phyloP scores from a whole-genome alignment of 2,113 vertebrate genomes.

The Dromiciops gliroides region DNA sequence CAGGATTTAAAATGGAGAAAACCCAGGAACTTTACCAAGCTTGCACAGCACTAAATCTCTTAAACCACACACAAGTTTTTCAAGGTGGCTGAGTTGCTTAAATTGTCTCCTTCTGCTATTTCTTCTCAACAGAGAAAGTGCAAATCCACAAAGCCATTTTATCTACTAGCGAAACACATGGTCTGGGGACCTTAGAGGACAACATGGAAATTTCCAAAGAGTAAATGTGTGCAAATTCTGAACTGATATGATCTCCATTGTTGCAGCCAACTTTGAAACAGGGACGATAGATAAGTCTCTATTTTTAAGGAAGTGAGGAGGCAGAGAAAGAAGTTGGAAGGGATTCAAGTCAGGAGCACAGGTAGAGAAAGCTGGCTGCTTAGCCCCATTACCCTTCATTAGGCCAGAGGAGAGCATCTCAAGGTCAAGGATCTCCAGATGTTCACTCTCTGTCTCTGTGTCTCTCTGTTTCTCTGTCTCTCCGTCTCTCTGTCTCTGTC shows the following conservation, averaged over 20 bases:
- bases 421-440: background rate
- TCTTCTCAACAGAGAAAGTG: slow-evolving; percentile 7
- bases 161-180: slow-evolving; percentile 50
- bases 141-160: slow-evolving; percentile 49
- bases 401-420: background rate
- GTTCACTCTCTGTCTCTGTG: too few relatives aligned
- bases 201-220: slow-evolving; percentile 55
- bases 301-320: slow-evolving; percentile 18
- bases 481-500: too few relatives aligned
- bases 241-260: slow-evolving; percentile 42
- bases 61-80: background rate
- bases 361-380: background rate
- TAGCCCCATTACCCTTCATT: background rate
- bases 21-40: background rate
- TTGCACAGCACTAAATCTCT: background rate
- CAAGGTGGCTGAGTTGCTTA: slow-evolving; percentile 18
- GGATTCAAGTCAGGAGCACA: background rate
- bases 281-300: slow-evolving; percentile 50
- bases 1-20: background rate
- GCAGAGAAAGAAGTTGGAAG: slow-evolving; percentile 23
- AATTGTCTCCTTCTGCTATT: slow-evolving; percentile 44
- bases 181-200: background rate
- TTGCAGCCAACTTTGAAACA: slow-evolving; percentile 8
- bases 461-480: too few relatives aligned
- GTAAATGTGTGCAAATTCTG: background rate